Percentiles rank a stretch among this genome's conserved stretches.
These are phyloP conservation scores for Sebastes fasciatus DNA, from an alignment of 2,113 vertebrate species.

Conservation along the genomic window DNA sequence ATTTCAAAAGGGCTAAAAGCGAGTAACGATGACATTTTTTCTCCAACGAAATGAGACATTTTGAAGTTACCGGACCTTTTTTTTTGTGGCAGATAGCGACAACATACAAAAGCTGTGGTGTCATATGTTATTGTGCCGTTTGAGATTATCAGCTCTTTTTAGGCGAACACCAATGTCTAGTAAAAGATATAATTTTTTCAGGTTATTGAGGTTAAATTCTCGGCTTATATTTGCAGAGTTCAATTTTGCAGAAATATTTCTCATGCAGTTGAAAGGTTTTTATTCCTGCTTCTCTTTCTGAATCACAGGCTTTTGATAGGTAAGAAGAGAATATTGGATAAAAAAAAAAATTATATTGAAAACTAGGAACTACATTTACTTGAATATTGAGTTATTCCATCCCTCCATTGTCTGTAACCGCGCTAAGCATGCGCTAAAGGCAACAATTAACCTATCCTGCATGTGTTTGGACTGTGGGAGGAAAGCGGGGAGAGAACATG, in stretches of 20 bases:
- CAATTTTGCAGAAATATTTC: conserved; percentile 9
- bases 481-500: too few species aligned
- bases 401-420: too few species aligned
- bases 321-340: conserved; percentile 1
- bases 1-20: not conserved
- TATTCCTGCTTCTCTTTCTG: not conserved
- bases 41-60: not conserved
- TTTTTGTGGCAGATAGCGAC: not conserved
- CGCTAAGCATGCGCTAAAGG: too few species aligned
- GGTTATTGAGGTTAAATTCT: not conserved
- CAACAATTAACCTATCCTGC: too few species aligned
- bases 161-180: not conserved
- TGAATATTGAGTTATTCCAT: too few species aligned
- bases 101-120: not conserved
- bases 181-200: not conserved
- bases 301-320: not conserved
- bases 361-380: too few species aligned
- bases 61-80: not conserved
- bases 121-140: conserved; percentile 2
- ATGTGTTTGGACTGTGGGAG: too few species aligned
- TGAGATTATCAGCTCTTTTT: not conserved
- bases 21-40: not conserved
- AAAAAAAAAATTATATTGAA: not conserved
- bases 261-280: not conserved
- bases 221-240: not conserved